Conservation (phyloP, 2,113 vertebrate species). For the Grallaria varia region DNA sequence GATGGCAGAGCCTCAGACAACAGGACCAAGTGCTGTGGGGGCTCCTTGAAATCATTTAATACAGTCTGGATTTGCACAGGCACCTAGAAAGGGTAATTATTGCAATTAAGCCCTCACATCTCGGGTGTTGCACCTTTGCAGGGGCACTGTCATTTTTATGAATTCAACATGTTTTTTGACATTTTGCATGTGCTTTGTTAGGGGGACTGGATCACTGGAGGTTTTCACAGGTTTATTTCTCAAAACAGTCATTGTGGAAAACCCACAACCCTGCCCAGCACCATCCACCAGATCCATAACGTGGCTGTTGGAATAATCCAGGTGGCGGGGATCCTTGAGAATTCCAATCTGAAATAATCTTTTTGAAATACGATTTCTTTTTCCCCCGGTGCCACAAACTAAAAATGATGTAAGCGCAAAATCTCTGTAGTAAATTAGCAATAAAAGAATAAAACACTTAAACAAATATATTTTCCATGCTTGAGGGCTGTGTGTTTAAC, state of each 20-base stretch:
- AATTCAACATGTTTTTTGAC: neutral
- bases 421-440: constrained; percentile 61
- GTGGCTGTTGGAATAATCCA: neutral
- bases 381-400: constrained; percentile 2
- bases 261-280: neutral
- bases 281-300: neutral
- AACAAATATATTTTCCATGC: constrained; percentile 69
- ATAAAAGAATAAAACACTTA: constrained; percentile 73
- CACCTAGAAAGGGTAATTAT: neutral
- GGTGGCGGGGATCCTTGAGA: neutral
- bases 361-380: constrained; percentile 51
- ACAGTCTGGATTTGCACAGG: neutral
- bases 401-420: constrained; percentile 55
- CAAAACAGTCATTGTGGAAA: neutral
- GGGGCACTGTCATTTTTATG: neutral
- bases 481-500: constrained; percentile 71
- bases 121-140: neutral
- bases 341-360: constrained; percentile 15
- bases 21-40: rapidly evolving
- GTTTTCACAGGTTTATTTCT: neutral
- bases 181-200: neutral
- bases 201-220: neutral
- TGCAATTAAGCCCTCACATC: neutral
- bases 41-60: neutral
- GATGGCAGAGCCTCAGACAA: neutral